Percentiles rank a stretch among this genome's conserved stretches.
These are phyloP conservation scores for Esox masquinongy DNA, from an alignment of 2,797 vertebrate species.

Conservation along the genomic window DNA sequence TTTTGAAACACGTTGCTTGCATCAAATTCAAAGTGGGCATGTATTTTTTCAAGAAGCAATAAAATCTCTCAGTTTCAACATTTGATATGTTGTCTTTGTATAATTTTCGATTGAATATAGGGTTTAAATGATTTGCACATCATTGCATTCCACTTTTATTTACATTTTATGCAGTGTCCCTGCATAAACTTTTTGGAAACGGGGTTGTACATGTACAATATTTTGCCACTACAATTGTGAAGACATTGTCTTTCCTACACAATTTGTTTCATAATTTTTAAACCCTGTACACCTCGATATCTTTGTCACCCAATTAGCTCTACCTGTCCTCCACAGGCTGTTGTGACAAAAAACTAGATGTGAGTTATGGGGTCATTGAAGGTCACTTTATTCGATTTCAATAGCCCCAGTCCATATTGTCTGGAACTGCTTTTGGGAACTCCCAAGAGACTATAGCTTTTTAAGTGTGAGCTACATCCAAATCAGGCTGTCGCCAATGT, in stretches of 20 bases:
- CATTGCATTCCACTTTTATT: no score
- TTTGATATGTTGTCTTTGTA: no score
- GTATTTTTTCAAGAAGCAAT: no score
- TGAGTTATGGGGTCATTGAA: slow-evolving; percentile 32
- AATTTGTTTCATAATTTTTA: neutral
- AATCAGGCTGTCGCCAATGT: slow-evolving; percentile 5
- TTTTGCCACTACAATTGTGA: no score
- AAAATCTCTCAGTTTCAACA: no score
- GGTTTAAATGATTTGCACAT: no score
- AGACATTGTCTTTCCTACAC: slow-evolving; percentile 16
- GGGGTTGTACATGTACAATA: no score
- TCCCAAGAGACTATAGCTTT: slow-evolving; percentile 9
- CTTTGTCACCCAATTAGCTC: slow-evolving; percentile 56
- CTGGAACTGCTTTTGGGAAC: neutral
- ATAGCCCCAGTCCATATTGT: slow-evolving; percentile 43
- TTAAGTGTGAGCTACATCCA: neutral
- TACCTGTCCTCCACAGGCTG: slow-evolving; percentile 38
- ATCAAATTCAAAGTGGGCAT: no score
- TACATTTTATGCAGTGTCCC: no score
- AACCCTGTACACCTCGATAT: slow-evolving; percentile 26
- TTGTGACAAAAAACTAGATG: slow-evolving; percentile 58
- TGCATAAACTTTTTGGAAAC: no score
- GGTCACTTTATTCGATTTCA: slow-evolving; percentile 41
- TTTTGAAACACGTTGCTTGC: no score
- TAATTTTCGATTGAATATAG: no score